Conservation (phyloP, 2,113 vertebrate species). For the Macaca nemestrina region DNA sequence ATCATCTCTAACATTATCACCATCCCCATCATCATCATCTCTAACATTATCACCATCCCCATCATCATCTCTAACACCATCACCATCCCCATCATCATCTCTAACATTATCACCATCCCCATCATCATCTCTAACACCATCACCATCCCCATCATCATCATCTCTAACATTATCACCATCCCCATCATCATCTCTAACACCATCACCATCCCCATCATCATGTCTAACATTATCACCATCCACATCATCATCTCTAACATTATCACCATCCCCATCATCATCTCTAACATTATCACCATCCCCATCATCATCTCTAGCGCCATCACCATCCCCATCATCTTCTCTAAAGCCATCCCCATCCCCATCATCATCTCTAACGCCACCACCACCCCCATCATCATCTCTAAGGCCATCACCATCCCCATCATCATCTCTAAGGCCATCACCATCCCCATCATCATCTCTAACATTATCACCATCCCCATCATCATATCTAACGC, state of each 20-base stretch:
- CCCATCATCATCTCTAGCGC: not conserved
- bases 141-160: not conserved
- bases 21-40: not conserved
- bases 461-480: not conserved
- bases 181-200: not conserved
- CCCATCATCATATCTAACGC: not conserved
- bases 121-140: not conserved
- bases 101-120: fast-evolving
- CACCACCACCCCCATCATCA: no score
- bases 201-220: not conserved
- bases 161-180: no score
- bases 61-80: not conserved
- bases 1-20: not conserved
- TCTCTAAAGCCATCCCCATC: not conserved
- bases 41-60: fast-evolving
- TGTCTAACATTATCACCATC: no score
- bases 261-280: no score
- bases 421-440: not conserved
- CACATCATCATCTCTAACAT: not conserved
- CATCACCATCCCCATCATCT: no score
- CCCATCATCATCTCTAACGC: not conserved
- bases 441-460: no score
- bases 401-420: not conserved
- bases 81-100: not conserved
- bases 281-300: not conserved